Evolutionary conservation across 2,113 vertebrate genomes (phyloP), one percentile per base, ranked within the genome.

Genomic region (Centropristis striata): DNA sequence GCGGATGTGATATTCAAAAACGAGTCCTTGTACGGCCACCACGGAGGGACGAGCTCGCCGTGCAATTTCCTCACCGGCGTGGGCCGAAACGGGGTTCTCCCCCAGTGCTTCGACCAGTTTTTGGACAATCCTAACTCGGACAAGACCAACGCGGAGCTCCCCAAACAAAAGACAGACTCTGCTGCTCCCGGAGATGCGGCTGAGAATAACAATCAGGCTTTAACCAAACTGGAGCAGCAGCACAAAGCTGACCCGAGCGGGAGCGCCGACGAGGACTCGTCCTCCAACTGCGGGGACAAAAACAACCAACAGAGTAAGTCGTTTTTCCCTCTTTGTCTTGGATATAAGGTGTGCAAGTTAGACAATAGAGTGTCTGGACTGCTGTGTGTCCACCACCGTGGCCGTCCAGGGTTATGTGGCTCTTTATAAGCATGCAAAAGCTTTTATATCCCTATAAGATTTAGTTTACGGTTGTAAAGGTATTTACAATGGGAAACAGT

Each of bases 361-460:
- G 86, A 91, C 83, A 89, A 90, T 58, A 66, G 83, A 85, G 88
- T 71, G 66, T 54, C 32, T 65, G 50, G 20, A 15, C 14, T 65
- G 66, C 47, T 91, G 88, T 91, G 88, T 82, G 94, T 93, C 91
- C 92, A 94, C 92, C 93, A 88, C 95, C 94, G 95, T 91, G 90
- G 94, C 94, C 94, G 92, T 92, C 91, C 85, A 91, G 90, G 96
- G 97, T 97, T 97, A 97, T 96, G 93, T 97, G 97, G 86, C 76
- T 91, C 96, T 99, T 99, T 99, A 99, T 98, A 98, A 97, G 97
- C 97, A 97, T 96, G 96, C 96, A 97, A 97, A 96, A 90, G 95
- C 94, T 96, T 98, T 99, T 98, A 99, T 97, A 97, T 96, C 97
- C 97, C 97, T 95, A 96, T 97, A 98, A 98, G 96, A 96, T 96